Conservation (phyloP, 2,888 invertebrate species). For the Acanthoscelides obtectus region DNA sequence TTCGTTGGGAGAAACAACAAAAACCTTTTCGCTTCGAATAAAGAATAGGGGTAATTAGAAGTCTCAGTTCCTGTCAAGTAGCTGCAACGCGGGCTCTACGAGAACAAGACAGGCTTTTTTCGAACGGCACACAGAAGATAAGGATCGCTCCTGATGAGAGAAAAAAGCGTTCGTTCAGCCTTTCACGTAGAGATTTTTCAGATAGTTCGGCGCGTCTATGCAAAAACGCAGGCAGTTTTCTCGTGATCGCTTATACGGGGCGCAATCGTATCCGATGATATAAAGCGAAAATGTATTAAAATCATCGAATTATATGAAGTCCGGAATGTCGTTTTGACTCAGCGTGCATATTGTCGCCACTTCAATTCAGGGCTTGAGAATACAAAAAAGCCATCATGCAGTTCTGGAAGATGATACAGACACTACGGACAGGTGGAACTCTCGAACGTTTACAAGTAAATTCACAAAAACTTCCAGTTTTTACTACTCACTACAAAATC, state of each 20-base stretch:
- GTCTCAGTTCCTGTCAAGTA: constrained; percentile 44
- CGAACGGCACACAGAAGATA: constrained; percentile 31
- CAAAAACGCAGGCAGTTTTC: not conserved
- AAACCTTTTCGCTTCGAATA: constrained; percentile 36
- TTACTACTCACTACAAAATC: too few relatives aligned
- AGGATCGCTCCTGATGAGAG: constrained; percentile 27
- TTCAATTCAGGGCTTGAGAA: too few relatives aligned
- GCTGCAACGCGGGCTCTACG: constrained; percentile 34
- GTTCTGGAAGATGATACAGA: too few relatives aligned
- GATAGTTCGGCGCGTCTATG: constrained; percentile 9
- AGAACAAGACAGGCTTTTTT: constrained; percentile 36
- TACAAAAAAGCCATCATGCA: too few relatives aligned
- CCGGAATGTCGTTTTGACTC: too few relatives aligned
- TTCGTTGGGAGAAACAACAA: constrained; percentile 22
- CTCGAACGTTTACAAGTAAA: too few relatives aligned
- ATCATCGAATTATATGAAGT: too few relatives aligned
- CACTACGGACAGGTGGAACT: too few relatives aligned
- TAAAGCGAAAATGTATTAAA: too few relatives aligned
- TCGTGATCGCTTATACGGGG: not conserved
- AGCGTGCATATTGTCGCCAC: too few relatives aligned
- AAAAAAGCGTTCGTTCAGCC: constrained; percentile 17
- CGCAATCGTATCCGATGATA: too few relatives aligned
- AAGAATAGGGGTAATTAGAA: constrained; percentile 45
- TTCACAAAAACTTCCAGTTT: too few relatives aligned
- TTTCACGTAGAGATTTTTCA: constrained; percentile 18